phyloP scores from a whole-genome alignment of 2,888 invertebrate species.

The Aphidius colemani region DNA sequence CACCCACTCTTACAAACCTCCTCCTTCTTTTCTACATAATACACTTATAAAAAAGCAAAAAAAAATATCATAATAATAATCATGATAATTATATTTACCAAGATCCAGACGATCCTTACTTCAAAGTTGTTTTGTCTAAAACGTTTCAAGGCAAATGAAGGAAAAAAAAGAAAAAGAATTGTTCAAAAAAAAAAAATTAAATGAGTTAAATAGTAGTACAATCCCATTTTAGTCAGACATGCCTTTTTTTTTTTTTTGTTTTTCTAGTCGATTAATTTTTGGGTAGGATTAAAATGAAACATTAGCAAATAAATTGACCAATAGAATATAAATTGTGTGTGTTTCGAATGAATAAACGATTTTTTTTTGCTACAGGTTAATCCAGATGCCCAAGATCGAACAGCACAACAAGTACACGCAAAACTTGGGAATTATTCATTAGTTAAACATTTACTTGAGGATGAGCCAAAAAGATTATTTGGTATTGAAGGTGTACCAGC shows the following conservation, averaged over 20 bases:
- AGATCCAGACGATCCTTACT: neutral
- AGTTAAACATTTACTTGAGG: constrained; percentile 66
- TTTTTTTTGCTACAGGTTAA: constrained; percentile 65
- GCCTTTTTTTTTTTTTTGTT: neutral
- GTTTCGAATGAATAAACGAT: neutral
- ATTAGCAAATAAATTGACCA: neutral
- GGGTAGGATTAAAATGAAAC: no score
- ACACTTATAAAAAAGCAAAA: neutral
- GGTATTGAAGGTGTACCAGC: constrained; percentile 73
- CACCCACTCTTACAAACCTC: constrained; percentile 31
- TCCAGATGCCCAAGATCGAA: constrained; percentile 61
- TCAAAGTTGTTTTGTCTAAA: constrained; percentile 33
- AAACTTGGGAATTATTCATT: constrained; percentile 73
- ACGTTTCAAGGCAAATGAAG: constrained; percentile 15
- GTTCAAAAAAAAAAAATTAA: no score
- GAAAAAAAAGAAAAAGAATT: neutral
- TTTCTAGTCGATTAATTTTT: neutral
- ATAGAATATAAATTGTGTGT: neutral
- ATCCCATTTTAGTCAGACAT: no score
- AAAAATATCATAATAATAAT: no score
- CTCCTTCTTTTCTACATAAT: constrained; percentile 27
- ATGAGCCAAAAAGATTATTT: constrained; percentile 70
- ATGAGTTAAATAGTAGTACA: no score
- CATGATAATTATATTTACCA: no score
- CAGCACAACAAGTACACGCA: constrained; percentile 73